Evolutionary conservation across 2,888 invertebrate species (phyloP).

Genomic region (Drosophila paramelanica): DNA sequence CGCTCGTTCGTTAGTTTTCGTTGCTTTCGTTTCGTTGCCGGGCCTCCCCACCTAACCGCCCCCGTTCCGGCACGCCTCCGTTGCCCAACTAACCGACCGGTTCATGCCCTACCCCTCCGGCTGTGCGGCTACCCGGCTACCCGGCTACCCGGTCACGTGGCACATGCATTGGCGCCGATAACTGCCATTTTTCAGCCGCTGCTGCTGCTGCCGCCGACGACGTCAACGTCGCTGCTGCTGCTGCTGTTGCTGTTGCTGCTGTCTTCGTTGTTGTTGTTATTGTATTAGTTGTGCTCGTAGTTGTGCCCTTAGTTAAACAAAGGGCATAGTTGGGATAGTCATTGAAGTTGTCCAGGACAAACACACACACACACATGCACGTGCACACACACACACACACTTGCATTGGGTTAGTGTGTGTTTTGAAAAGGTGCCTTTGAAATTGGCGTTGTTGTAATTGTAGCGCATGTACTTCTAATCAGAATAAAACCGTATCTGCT

Average conservation of each 20-base stretch:
- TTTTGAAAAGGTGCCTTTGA: slow-evolving; percentile 25
- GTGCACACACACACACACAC: slow-evolving; percentile 15
- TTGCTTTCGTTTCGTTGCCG: slow-evolving; percentile 45
- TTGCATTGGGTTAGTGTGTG: neutral
- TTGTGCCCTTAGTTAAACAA: slow-evolving; percentile 63
- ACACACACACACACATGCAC: slow-evolving; percentile 14
- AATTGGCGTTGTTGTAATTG: slow-evolving; percentile 26
- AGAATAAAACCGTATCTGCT: slow-evolving; percentile 33
- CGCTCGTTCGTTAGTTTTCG: slow-evolving; percentile 46
- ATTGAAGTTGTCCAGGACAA: slow-evolving; percentile 53
- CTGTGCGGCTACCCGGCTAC: slow-evolving; percentile 9
- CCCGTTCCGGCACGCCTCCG: neutral
- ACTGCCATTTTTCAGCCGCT: slow-evolving; percentile 76
- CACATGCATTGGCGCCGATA: slow-evolving; percentile 82
- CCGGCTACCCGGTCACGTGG: slow-evolving; percentile 72
- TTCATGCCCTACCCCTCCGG: slow-evolving; percentile 11
- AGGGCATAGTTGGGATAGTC: slow-evolving; percentile 65
- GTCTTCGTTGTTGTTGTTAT: slow-evolving; percentile 26
- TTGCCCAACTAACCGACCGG: neutral
- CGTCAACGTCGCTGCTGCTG: slow-evolving; percentile 22
- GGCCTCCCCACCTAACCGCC: slow-evolving; percentile 17
- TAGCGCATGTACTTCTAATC: slow-evolving; percentile 45
- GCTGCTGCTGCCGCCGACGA: slow-evolving; percentile 17
- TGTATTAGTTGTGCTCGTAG: slow-evolving; percentile 27
- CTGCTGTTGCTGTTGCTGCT: slow-evolving; percentile 16